phyloP scores from a whole-genome alignment of 2,797 vertebrate species.

The Denticeps clupeoides region DNA sequence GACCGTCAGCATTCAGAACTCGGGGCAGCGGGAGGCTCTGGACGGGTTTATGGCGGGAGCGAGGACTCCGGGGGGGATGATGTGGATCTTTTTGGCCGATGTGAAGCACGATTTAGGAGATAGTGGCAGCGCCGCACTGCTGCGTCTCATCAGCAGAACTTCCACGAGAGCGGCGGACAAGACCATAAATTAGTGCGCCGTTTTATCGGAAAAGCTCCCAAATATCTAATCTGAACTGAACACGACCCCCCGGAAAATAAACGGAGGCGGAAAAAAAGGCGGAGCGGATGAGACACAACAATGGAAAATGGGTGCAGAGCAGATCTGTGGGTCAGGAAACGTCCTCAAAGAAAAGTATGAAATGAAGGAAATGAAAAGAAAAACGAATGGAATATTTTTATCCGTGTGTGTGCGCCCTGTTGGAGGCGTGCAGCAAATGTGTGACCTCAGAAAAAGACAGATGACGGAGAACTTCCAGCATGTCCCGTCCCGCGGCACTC shows the following conservation, averaged over 20 bases:
- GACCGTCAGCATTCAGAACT: no score
- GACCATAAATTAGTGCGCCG: constrained; percentile 11
- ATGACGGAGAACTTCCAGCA: no score
- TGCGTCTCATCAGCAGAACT: background rate
- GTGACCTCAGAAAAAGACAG: no score
- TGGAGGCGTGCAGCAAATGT: no score
- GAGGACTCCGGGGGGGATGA: background rate
- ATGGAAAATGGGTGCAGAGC: constrained; percentile 19
- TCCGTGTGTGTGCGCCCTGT: background rate
- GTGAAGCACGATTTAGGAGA: constrained; percentile 13
- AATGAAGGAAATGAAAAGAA: constrained; percentile 8
- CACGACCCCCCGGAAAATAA: constrained; percentile 22
- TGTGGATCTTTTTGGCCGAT: constrained; percentile 7
- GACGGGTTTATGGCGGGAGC: no score
- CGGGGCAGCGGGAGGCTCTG: no score
- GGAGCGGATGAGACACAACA: constrained; percentile 20
- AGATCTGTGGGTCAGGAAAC: constrained; percentile 10
- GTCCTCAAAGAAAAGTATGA: constrained; percentile 11
- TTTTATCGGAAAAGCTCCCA: constrained; percentile 8
- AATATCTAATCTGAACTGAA: constrained; percentile 14
- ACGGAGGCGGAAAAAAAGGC: constrained; percentile 10
- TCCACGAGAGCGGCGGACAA: background rate
- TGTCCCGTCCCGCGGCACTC: no score
- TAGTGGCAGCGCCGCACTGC: background rate
- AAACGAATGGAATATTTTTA: background rate